Evolutionary conservation across 2,888 invertebrate species (phyloP).

Genomic region (Xylocampa areola): DNA sequence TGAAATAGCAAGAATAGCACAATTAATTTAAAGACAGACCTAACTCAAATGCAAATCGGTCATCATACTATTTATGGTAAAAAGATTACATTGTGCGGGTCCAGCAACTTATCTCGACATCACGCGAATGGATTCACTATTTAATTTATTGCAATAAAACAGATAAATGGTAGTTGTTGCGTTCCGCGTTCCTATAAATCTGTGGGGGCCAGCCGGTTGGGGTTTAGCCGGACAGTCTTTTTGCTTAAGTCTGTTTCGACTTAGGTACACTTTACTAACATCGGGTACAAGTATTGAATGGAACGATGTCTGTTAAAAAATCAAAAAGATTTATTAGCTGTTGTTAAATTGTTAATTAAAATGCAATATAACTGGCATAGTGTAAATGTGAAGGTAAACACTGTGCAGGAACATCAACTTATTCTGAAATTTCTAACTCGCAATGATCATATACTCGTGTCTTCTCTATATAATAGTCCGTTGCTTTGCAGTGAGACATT

Average conservation of each 20-base stretch:
- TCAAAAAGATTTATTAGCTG: too few species aligned
- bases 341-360: too few species aligned
- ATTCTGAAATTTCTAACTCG: too few species aligned
- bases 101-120: slow-evolving; percentile 84
- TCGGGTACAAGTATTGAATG: too few species aligned
- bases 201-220: slow-evolving; percentile 34
- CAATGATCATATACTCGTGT: too few species aligned
- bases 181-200: slow-evolving; percentile 83
- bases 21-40: slow-evolving; percentile 81
- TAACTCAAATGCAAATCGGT: slow-evolving; percentile 86
- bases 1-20: slow-evolving; percentile 84
- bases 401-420: too few species aligned
- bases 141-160: slow-evolving; percentile 88
- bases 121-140: slow-evolving; percentile 81
- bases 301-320: too few species aligned
- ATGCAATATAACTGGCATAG: too few species aligned
- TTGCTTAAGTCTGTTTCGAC: slow-evolving; percentile 10
- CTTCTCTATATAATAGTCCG: too few species aligned
- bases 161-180: slow-evolving; percentile 82
- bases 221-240: slow-evolving; percentile 34
- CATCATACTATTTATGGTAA: slow-evolving; percentile 86
- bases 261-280: too few species aligned
- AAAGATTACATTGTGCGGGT: slow-evolving; percentile 88
- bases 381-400: too few species aligned
- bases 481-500: too few species aligned